Evolutionary conservation across 2,888 invertebrate genomes (phyloP).

Genomic region (Diarsia brunnea): DNA sequence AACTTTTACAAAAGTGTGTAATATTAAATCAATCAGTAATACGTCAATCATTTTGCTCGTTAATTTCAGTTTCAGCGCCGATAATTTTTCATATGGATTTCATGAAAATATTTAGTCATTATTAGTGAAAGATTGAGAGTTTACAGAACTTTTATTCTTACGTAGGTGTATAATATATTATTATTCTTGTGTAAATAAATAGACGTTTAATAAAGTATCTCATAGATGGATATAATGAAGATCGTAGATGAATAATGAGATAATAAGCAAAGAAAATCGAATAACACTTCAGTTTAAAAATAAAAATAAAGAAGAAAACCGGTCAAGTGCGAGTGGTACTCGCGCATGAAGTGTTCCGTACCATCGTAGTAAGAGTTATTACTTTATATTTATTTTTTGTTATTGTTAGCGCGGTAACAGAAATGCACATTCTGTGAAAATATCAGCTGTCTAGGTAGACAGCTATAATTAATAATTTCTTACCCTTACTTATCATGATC

Average conservation of each 20-base stretch:
- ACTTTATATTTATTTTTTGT: too few relatives aligned
- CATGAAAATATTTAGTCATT: slow-evolving; percentile 40
- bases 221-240: background rate
- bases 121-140: slow-evolving; percentile 20
- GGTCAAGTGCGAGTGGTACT: too few relatives aligned
- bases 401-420: too few relatives aligned
- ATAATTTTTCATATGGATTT: slow-evolving; percentile 29
- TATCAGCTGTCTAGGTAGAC: too few relatives aligned
- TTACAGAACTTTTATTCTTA: slow-evolving; percentile 7
- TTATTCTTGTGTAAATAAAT: background rate
- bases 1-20: slow-evolving; percentile 39
- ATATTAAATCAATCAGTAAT: slow-evolving; percentile 51
- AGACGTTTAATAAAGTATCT: background rate
- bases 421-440: too few relatives aligned
- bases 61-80: slow-evolving; percentile 26
- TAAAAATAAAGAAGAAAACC: too few relatives aligned
- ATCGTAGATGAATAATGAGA: background rate
- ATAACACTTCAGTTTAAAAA: background rate
- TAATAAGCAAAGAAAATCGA: background rate
- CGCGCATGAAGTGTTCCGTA: too few relatives aligned
- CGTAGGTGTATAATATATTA: background rate
- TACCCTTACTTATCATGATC: too few relatives aligned
- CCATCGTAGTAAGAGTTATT: too few relatives aligned
- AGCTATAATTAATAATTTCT: too few relatives aligned
- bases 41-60: slow-evolving; percentile 40